Evolutionary conservation across 2,113 vertebrate species (phyloP).

Genomic region (Bambusicola thoracicus): DNA sequence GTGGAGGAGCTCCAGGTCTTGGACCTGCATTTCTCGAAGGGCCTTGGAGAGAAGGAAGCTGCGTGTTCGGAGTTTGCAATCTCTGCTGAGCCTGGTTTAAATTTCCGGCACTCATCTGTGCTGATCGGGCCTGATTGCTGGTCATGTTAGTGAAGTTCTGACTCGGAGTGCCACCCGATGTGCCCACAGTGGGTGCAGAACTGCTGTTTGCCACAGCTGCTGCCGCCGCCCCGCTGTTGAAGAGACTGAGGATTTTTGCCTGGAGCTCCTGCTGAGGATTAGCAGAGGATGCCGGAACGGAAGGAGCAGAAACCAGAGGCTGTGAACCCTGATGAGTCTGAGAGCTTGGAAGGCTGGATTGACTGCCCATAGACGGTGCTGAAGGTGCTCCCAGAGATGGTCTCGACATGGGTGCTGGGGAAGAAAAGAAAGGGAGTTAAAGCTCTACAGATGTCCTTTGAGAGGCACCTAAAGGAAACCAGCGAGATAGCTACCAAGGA

Average conservation of each 20-base stretch:
- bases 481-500: not conserved
- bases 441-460: not conserved
- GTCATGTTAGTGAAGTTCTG: slow-evolving; percentile 80
- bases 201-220: slow-evolving; percentile 83
- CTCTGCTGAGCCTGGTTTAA: slow-evolving; percentile 75
- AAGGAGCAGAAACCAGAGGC: slow-evolving; percentile 74
- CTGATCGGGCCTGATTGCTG: slow-evolving; percentile 12
- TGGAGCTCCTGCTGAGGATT: slow-evolving; percentile 94
- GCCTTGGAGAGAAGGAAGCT: slow-evolving; percentile 73
- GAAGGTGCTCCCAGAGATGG: slow-evolving; percentile 75
- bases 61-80: slow-evolving; percentile 74
- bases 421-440: slow-evolving; percentile 47
- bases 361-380: slow-evolving; percentile 73
- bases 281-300: slow-evolving; percentile 66
- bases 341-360: slow-evolving; percentile 66
- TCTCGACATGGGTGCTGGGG: slow-evolving; percentile 77
- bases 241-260: slow-evolving; percentile 97
- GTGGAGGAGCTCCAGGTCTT: slow-evolving; percentile 71
- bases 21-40: slow-evolving; percentile 72
- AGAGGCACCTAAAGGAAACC: not conserved
- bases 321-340: slow-evolving; percentile 77
- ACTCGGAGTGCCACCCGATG: slow-evolving; percentile 43
- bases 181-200: slow-evolving; percentile 37
- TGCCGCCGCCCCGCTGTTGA: slow-evolving; percentile 85
- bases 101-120: slow-evolving; percentile 44